A percentile compares a stretch with the other conserved stretches of the same genome.
Conservation (phyloP, 2,113 vertebrate species). For the Tinamus guttatus region DNA sequence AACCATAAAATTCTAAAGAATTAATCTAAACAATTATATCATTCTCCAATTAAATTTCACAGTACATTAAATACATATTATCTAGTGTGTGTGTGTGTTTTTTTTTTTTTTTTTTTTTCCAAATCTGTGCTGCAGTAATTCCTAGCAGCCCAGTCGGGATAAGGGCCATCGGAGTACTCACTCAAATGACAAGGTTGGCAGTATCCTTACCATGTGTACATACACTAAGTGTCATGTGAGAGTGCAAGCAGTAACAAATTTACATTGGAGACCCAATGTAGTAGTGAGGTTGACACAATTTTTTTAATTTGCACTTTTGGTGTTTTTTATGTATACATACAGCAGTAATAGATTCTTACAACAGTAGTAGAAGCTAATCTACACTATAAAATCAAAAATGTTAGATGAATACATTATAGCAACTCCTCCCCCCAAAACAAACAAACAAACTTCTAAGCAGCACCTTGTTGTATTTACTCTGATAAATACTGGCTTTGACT, state of each 20-base stretch:
- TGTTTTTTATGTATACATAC: neutral
- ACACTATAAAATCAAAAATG: neutral
- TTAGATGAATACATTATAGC: neutral
- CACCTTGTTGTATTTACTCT: neutral
- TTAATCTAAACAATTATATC: constrained; percentile 19
- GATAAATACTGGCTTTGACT: neutral
- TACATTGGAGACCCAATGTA: neutral
- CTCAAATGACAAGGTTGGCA: neutral
- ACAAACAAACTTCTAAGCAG: neutral
- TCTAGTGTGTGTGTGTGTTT: no score
- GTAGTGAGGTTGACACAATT: neutral
- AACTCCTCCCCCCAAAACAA: neutral
- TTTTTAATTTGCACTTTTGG: neutral
- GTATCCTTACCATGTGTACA: neutral
- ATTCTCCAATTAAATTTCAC: constrained; percentile 24
- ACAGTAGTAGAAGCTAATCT: neutral
- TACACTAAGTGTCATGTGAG: neutral
- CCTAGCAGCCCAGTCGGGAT: neutral
- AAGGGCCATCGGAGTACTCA: neutral
- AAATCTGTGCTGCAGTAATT: neutral
- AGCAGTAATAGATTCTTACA: neutral
- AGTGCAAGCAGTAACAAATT: neutral
- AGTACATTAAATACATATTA: neutral
- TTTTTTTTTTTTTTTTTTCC: constrained; percentile 52
- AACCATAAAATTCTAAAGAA: neutral